Conservation (phyloP, 2,113 vertebrate genomes). For the Atlantisia rogersi region DNA sequence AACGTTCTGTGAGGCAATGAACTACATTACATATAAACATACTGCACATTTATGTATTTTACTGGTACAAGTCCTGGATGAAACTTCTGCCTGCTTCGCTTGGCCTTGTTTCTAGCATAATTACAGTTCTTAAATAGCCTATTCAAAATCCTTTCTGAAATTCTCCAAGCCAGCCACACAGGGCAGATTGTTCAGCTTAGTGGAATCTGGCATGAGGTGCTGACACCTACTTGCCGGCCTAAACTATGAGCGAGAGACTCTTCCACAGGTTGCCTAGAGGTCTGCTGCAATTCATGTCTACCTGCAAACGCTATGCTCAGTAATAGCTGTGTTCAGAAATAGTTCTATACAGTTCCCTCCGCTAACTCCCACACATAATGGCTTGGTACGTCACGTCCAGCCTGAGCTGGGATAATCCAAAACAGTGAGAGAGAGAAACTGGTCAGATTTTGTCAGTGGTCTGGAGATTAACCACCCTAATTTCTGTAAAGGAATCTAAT, state of each 20-base stretch:
- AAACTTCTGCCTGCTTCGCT: background rate
- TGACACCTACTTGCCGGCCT: background rate
- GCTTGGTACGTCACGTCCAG: background rate
- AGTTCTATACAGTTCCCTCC: background rate
- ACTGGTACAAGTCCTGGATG: background rate
- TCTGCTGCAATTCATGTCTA: background rate
- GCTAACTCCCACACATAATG: background rate
- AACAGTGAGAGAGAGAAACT: background rate
- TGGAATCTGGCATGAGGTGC: background rate
- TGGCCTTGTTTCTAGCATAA: background rate
- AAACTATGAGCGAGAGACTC: background rate
- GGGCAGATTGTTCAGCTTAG: background rate
- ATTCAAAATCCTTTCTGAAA: background rate
- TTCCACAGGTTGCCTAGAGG: background rate
- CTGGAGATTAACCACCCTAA: background rate
- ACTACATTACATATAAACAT: background rate
- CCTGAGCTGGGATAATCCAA: background rate
- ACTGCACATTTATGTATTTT: background rate
- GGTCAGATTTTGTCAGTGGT: background rate
- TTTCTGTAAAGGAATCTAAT: background rate
- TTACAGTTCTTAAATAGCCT: background rate
- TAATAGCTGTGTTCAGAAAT: background rate
- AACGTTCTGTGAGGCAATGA: background rate
- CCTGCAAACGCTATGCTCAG: background rate
- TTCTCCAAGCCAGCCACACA: background rate